Evolutionary conservation across 2,888 invertebrate genomes (phyloP), one percentile per base, ranked within the genome.

Genomic region (Steinernema hermaphroditum): DNA sequence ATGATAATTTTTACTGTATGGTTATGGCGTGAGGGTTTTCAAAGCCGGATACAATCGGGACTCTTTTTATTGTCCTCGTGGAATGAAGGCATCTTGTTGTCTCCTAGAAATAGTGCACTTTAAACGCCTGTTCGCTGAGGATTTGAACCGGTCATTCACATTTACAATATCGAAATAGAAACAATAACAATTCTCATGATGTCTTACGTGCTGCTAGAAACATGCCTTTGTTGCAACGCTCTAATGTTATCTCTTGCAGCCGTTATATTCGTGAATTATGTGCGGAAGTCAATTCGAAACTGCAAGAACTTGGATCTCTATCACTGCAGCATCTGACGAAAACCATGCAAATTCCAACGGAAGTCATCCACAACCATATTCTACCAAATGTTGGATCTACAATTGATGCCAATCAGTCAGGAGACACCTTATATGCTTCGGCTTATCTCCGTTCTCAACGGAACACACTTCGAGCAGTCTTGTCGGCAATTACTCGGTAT

Each of bases 281-380:
- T 62, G 86, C 86, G 68, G 87, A 88, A 74, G 82, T 97, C n/a
- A 94, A 96, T 89, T 94, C 96, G 86, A 92, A 92, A 83, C 89
- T 97, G 9, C 90, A 91, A 78, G 92, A 93, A 82, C 91, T 91
- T 84, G 97, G 97, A 12, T 91, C 92, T 87, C 90, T 96, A 68
- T 92, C 92, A 74, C 90, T 96, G 14, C 91, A 92, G 29, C 94
- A 96, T 83, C 89, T 97, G 75, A 93, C 94, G 0, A 90, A 94
- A 75, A 91, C 91, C 71, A 96, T 94, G 89, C 94, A 96, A 88
- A 89, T 97, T 71, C 96, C 96, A 1, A 92, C 93, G 0, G 94
- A 96, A 71, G 92, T 96, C 86, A 87, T 97, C 41, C 92, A 92
- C 83, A 32, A 68, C 24, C 91, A 92, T 81, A 89, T 90, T 77